Conservation (phyloP, 2,113 vertebrate species). For the Callionymus lyra region DNA sequence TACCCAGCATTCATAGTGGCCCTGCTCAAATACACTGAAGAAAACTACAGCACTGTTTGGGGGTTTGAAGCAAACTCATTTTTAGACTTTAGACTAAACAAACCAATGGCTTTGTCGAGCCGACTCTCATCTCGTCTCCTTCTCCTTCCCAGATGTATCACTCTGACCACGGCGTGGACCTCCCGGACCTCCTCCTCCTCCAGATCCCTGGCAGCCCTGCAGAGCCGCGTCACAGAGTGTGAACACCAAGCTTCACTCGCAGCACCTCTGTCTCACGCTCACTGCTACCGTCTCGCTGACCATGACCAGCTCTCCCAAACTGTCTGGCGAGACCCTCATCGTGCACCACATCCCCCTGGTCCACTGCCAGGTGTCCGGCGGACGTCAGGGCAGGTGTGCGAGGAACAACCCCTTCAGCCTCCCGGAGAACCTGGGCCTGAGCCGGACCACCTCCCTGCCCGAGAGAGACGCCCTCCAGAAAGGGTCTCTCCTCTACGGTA, state of each 20-base stretch:
- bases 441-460: conserved; percentile 71
- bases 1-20: too few species aligned
- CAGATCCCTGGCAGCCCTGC: conserved; percentile 28
- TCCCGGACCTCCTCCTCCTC: conserved; percentile 34
- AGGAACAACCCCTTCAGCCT: conserved; percentile 79
- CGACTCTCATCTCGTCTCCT: not conserved
- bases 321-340: conserved; percentile 89
- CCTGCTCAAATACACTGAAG: too few species aligned
- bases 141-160: conserved; percentile 45
- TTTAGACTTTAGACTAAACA: too few species aligned
- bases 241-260: conserved; percentile 3
- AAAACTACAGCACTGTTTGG: too few species aligned
- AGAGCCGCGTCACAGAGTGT: conserved; percentile 16
- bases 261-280: not conserved
- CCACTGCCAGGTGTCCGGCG: conserved; percentile 87
- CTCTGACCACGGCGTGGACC: conserved; percentile 41
- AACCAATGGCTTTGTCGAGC: too few species aligned
- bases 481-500: conserved; percentile 82
- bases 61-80: too few species aligned
- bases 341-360: conserved; percentile 97
- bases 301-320: conserved; percentile 90
- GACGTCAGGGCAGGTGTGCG: conserved; percentile 62
- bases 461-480: conserved; percentile 81
- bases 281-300: conserved; percentile 5
- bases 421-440: conserved; percentile 74